Percentiles rank a stretch among this genome's conserved stretches.
Evolutionary conservation across 2,888 invertebrate species (phyloP).

Genomic region (Stictocephala bisonia): DNA sequence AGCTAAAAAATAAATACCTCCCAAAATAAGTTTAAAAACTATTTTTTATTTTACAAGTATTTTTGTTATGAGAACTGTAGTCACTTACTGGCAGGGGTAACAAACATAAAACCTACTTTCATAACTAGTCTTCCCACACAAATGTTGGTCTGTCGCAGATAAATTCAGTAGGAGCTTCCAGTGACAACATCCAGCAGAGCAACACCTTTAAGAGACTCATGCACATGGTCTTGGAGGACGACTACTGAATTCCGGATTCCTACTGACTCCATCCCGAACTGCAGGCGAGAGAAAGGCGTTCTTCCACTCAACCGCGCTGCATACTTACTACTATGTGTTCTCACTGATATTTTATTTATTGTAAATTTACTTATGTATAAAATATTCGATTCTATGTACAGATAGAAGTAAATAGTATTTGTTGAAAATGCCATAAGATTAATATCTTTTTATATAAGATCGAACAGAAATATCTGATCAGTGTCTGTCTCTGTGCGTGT

Average conservation of each 20-base stretch:
- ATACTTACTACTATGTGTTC: slow-evolving; percentile 37
- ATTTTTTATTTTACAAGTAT: no score
- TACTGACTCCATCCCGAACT: background rate
- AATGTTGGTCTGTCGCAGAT: slow-evolving; percentile 70
- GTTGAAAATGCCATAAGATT: background rate
- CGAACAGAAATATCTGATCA: slow-evolving; percentile 31
- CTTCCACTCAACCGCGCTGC: background rate
- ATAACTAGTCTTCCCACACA: no score
- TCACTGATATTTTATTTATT: slow-evolving; percentile 33
- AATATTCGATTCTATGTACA: slow-evolving; percentile 39
- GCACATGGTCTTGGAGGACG: slow-evolving; percentile 76
- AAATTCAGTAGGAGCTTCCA: slow-evolving; percentile 75
- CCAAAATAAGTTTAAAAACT: no score
- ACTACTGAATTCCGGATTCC: slow-evolving; percentile 16
- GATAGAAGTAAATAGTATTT: slow-evolving; percentile 7
- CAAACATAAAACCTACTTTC: no score
- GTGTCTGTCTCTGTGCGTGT: slow-evolving; percentile 23
- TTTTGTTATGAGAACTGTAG: no score
- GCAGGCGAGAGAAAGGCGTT: background rate
- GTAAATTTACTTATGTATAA: slow-evolving; percentile 47
- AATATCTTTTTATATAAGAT: slow-evolving; percentile 38
- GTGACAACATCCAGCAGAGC: slow-evolving; percentile 90
- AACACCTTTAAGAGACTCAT: slow-evolving; percentile 93
- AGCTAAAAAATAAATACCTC: no score
- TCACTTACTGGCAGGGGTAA: no score